Evolutionary conservation across 2,888 invertebrate species (phyloP).

Genomic region (Diadegma fenestrale): DNA sequence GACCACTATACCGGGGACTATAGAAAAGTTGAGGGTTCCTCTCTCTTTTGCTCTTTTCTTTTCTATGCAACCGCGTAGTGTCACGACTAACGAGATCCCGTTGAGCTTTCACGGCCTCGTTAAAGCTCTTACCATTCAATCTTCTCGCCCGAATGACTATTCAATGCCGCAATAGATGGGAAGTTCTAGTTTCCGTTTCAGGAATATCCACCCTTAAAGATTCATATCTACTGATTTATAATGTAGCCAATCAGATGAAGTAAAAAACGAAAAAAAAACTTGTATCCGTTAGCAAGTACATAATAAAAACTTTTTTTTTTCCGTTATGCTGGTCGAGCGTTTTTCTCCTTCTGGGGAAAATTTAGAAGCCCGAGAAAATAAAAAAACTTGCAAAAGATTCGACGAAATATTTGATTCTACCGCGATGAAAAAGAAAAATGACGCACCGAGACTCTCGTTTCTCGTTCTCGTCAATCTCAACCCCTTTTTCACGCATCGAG

Average conservation of each 20-base stretch:
- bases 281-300: background rate
- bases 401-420: background rate
- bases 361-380: background rate
- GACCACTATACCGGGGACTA: slow-evolving; percentile 10
- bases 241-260: background rate
- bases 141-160: slow-evolving; percentile 54
- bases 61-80: slow-evolving; percentile 44
- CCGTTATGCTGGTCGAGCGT: background rate
- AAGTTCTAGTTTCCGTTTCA: slow-evolving; percentile 44
- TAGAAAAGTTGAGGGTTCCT: slow-evolving; percentile 1
- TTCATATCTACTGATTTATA: background rate
- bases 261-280: background rate
- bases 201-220: background rate
- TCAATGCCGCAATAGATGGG: slow-evolving; percentile 48
- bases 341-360: background rate
- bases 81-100: slow-evolving; percentile 57
- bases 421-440: background rate
- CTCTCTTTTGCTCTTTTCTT: slow-evolving; percentile 39
- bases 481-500: slow-evolving; percentile 55
- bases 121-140: slow-evolving; percentile 55
- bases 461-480: slow-evolving; percentile 54
- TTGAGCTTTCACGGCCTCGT: slow-evolving; percentile 48
- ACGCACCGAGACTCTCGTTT: slow-evolving; percentile 14
- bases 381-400: background rate
- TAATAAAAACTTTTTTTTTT: background rate